Conservation (phyloP, 2,888 invertebrate genomes). For the Micoletzkya japonica region DNA sequence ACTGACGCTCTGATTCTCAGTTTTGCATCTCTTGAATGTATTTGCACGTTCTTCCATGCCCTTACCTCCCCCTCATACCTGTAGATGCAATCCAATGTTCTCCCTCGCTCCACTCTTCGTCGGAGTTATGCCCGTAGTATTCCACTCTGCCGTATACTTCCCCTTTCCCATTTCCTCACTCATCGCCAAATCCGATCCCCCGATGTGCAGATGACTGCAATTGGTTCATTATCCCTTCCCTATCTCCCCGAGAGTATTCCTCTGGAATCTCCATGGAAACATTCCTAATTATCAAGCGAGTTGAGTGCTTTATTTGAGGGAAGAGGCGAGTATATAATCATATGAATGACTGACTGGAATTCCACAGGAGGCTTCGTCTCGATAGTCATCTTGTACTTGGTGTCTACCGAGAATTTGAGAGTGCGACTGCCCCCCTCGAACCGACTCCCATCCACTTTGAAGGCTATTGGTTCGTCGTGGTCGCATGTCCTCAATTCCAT, state of each 20-base stretch:
- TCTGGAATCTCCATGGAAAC: not conserved
- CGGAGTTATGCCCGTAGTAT: constrained; percentile 50
- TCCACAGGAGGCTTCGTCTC: constrained; percentile 50
- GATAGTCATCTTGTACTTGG: constrained; percentile 52
- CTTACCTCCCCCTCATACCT: constrained; percentile 34
- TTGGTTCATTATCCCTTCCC: too few relatives aligned
- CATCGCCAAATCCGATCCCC: constrained; percentile 47
- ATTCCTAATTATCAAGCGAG: not conserved
- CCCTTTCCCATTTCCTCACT: constrained; percentile 18
- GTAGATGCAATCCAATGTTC: constrained; percentile 40
- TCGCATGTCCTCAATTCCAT: constrained; percentile 51
- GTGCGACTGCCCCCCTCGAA: constrained; percentile 55
- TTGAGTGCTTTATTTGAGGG: not conserved
- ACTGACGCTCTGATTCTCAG: too few relatives aligned
- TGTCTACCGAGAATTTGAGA: constrained; percentile 54
- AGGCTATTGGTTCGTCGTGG: constrained; percentile 50
- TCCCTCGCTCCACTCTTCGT: constrained; percentile 42
- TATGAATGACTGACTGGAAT: constrained; percentile 55
- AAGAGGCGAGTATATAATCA: not conserved
- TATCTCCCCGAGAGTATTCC: too few relatives aligned
- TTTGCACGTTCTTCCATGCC: too few relatives aligned
- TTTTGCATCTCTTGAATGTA: too few relatives aligned
- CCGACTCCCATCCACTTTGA: constrained; percentile 60
- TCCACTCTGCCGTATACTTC: constrained; percentile 42
- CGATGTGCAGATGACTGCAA: constrained; percentile 48